A percentile compares a stretch with the other conserved stretches of the same genome.
phyloP scores from a whole-genome alignment of 2,888 invertebrate genomes.

The Crematogaster levior region DNA sequence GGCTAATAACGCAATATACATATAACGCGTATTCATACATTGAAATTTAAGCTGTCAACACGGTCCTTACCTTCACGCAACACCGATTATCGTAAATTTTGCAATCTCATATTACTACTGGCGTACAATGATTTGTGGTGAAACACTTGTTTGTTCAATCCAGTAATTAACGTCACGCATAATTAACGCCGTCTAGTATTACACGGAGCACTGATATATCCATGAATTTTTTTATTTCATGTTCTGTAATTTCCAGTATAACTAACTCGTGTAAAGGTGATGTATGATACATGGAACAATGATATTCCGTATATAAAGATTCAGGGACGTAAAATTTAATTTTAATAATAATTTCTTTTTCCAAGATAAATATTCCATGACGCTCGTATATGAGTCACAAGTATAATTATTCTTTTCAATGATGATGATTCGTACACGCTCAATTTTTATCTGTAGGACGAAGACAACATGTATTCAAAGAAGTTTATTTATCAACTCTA shows the following conservation, averaged over 20 bases:
- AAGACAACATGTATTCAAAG: not conserved
- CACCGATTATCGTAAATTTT: slow-evolving; percentile 49
- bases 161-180: slow-evolving; percentile 46
- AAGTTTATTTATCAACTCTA: not conserved
- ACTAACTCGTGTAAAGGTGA: slow-evolving; percentile 3
- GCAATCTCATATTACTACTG: slow-evolving; percentile 23
- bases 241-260: not conserved
- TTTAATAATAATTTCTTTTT: slow-evolving; percentile 14
- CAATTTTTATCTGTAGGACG: not conserved
- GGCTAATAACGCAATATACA: slow-evolving; percentile 10
- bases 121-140: slow-evolving; percentile 41
- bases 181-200: slow-evolving; percentile 43
- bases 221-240: not conserved
- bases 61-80: slow-evolving; percentile 22
- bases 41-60: slow-evolving; percentile 39
- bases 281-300: not conserved
- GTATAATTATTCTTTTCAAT: not conserved
- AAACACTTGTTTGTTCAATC: slow-evolving; percentile 40
- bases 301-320: not conserved
- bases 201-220: slow-evolving; percentile 3
- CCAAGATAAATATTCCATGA: not conserved
- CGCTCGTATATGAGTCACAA: no score
- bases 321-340: not conserved
- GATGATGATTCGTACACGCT: not conserved
- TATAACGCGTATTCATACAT: not conserved